Base-by-base conservation (phyloP, 1,140 invertebrate genomes). In the Drosophila rhopaloa region DNA sequence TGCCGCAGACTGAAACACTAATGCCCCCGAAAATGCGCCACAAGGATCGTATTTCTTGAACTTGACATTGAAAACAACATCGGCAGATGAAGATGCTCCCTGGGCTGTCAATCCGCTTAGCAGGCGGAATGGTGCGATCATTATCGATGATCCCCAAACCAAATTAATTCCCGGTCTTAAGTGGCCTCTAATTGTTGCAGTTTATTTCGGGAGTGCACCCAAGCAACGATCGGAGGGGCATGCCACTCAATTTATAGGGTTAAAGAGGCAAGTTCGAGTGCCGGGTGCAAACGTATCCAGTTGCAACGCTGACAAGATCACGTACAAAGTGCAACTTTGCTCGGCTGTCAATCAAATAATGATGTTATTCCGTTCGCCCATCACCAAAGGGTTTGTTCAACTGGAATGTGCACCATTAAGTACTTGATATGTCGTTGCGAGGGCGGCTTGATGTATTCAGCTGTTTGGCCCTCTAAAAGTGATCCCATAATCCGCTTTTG, bases 281-380 rank as follows among this genome's bases (percentile, higher is more conserved):
- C 66, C 51, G 51, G 59, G 70, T 58, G 55, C 51, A 51, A 76
- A 65, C 51, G 83, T 88, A 86, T 86, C 83, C 76, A 82, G 65
- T 86, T 86, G 79, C 83, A 88, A 76, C 62, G 71, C 83, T 76
- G 79, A 86, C 83, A 86, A 86, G 62, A 88, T 86, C 83, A 86
- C 83, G 83, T 83, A 83, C 83, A 88, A 79, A 73, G 76, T 88
- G 76, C 79, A 85, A 82, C 75, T 88, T 59, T 60, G 75, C 61
- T 67, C 40, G 46, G 67, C 83, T 88, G 83, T 86, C 83, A 86
- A 88, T 86, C 83, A 86, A 40, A 50, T 47, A 43, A 66, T 59
- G 79, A 76, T 79, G 57, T 58, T 46, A 51, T 44, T 56, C 24
- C n/a, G 24, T 10, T 27, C 19, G 19, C 29, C 53, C 47, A 55